A percentile compares a stretch with the other conserved stretches of the same genome.
Evolutionary conservation across 2,797 vertebrate genomes (phyloP).

Genomic region (Loriculus beryllinus): DNA sequence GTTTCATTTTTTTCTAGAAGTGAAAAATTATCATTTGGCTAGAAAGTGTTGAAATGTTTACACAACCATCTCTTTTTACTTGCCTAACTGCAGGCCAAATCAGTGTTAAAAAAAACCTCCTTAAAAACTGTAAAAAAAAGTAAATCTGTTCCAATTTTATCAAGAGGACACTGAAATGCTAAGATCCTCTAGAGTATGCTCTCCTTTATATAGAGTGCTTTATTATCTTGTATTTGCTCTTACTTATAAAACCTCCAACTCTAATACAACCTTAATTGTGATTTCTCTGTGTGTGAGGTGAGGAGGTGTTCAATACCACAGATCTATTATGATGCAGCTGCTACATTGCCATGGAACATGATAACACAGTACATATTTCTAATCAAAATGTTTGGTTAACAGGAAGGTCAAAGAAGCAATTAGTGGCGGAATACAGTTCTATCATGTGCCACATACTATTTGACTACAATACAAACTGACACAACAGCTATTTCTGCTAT

Average conservation of each 20-base stretch:
- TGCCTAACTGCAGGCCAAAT: not conserved
- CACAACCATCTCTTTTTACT: not conserved
- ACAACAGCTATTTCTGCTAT: slow-evolving; percentile 1
- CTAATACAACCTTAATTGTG: not conserved
- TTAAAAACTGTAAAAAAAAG: not conserved
- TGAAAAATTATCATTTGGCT: not conserved
- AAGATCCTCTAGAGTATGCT: not conserved
- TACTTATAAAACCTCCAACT: not conserved
- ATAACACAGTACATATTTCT: slow-evolving; percentile 26
- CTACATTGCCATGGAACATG: not conserved
- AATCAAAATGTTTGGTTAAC: slow-evolving; percentile 66
- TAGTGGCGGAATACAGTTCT: slow-evolving; percentile 38
- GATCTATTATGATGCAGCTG: slow-evolving; percentile 28
- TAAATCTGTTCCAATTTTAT: not conserved
- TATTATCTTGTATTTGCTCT: not conserved
- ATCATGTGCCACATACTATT: not conserved
- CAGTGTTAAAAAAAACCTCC: not conserved
- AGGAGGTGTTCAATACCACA: not conserved
- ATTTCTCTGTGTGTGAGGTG: not conserved
- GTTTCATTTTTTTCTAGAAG: not conserved
- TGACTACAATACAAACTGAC: slow-evolving; percentile 43
- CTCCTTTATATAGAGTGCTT: not conserved
- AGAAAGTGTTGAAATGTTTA: not conserved
- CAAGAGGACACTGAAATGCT: not conserved
- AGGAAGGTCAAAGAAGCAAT: slow-evolving; percentile 62